These are phyloP conservation scores for Laticauda laticaudata DNA, from an alignment of 2,113 vertebrate species.

Conservation along the genomic window DNA sequence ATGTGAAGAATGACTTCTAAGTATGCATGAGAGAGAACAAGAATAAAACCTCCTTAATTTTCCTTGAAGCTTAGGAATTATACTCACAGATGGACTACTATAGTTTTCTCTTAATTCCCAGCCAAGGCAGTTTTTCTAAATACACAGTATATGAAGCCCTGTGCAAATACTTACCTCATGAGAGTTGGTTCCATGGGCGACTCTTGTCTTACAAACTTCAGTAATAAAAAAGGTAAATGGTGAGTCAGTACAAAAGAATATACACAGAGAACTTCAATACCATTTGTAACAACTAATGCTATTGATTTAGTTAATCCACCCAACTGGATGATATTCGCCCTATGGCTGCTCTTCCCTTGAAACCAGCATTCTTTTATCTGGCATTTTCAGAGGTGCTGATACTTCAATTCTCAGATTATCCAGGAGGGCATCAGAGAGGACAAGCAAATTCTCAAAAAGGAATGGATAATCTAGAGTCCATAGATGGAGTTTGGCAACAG, in stretches of 20 bases:
- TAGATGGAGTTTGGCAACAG: not conserved
- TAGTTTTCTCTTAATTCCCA: not conserved
- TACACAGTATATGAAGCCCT: not conserved
- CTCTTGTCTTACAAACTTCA: conserved; percentile 97
- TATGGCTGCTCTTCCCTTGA: not conserved
- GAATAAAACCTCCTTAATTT: not conserved
- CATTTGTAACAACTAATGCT: conserved; percentile 10
- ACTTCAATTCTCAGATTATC: not conserved
- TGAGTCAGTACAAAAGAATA: conserved; percentile 23
- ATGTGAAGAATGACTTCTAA: not conserved
- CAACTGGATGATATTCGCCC: not conserved
- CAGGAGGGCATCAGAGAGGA: not conserved
- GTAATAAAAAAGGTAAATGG: conserved; percentile 36
- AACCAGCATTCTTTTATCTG: not conserved
- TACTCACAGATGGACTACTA: not conserved
- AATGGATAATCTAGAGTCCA: not conserved
- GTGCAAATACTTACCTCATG: conserved; percentile 86
- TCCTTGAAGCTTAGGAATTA: not conserved
- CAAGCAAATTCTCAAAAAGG: not conserved
- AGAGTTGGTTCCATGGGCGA: conserved; percentile 98
- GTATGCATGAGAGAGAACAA: not conserved
- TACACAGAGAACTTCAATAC: not conserved
- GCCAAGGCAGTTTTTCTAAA: not conserved
- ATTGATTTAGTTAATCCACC: not conserved
- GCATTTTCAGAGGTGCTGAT: not conserved